Percentiles rank a stretch among this genome's conserved stretches.
Evolutionary conservation across 2,113 vertebrate genomes (phyloP).

Genomic region (Lycaon pictus): DNA sequence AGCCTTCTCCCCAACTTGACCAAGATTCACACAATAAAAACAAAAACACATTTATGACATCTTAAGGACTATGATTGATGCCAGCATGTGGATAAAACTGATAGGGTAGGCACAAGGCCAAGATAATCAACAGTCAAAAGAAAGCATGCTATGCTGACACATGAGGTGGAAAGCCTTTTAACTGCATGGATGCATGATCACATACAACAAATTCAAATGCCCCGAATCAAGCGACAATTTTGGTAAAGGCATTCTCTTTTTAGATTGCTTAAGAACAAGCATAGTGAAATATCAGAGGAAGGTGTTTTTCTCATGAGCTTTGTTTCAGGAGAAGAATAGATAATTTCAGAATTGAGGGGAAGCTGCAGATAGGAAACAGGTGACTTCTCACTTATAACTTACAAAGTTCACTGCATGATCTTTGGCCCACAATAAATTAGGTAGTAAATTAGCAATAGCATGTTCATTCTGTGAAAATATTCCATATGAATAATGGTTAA

Average conservation of each 20-base stretch:
- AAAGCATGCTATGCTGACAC: background rate
- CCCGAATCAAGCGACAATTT: background rate
- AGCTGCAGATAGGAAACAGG: background rate
- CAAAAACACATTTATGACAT: slow-evolving; percentile 6
- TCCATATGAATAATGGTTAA: background rate
- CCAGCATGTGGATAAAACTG: background rate
- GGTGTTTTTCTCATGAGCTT: slow-evolving; percentile 6
- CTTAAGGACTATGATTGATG: background rate
- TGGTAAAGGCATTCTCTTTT: slow-evolving; percentile 41
- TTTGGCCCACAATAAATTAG: background rate
- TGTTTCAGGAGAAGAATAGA: background rate
- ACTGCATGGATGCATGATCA: background rate
- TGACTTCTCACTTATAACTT: background rate
- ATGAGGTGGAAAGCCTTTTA: slow-evolving; percentile 10
- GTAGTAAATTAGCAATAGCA: background rate
- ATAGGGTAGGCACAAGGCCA: background rate
- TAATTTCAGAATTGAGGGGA: slow-evolving; percentile 10
- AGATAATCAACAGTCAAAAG: slow-evolving; percentile 11
- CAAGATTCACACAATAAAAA: background rate
- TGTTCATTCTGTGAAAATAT: slow-evolving; percentile 20
- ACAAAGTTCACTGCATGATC: background rate
- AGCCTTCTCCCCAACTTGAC: background rate
- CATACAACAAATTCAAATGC: slow-evolving; percentile 23
- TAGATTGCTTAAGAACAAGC: slow-evolving; percentile 30
- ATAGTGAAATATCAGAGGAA: background rate